phyloP scores from a whole-genome alignment of 2,113 vertebrate species.

The Thymallus thymallus region DNA sequence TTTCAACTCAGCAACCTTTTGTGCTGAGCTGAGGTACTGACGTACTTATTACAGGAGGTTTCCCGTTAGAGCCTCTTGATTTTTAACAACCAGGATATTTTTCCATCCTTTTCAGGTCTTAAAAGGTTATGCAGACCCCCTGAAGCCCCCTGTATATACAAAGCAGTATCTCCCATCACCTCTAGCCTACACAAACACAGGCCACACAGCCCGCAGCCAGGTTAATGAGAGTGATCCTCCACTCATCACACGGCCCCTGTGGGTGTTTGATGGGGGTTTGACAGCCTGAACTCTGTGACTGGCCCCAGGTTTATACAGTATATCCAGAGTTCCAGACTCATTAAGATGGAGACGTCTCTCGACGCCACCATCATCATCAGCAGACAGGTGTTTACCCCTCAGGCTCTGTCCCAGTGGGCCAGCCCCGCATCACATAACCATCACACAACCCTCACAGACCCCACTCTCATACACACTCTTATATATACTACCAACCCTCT shows the following conservation, averaged over 20 bases:
- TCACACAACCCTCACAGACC: background rate
- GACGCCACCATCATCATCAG: constrained; percentile 3
- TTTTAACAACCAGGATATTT: constrained; percentile 8
- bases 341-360: constrained; percentile 32
- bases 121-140: background rate
- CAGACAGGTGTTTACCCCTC: constrained; percentile 1
- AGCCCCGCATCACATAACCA: background rate
- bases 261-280: background rate
- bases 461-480: constrained; percentile 10
- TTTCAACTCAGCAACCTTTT: background rate
- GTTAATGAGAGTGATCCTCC: constrained; percentile 23
- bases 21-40: no score
- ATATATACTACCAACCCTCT: background rate
- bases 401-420: background rate
- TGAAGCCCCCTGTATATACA: background rate
- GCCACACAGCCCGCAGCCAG: constrained; percentile 7
- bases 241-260: constrained; percentile 11
- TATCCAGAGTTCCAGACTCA: constrained; percentile 24
- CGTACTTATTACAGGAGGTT: background rate
- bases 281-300: background rate
- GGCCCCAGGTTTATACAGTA: constrained; percentile 9
- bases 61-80: constrained; percentile 3
- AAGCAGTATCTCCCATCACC: background rate
- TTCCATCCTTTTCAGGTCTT: background rate
- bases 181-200: background rate